phyloP scores from a whole-genome alignment of 2,113 vertebrate genomes.

The Pristiophorus japonicus region DNA sequence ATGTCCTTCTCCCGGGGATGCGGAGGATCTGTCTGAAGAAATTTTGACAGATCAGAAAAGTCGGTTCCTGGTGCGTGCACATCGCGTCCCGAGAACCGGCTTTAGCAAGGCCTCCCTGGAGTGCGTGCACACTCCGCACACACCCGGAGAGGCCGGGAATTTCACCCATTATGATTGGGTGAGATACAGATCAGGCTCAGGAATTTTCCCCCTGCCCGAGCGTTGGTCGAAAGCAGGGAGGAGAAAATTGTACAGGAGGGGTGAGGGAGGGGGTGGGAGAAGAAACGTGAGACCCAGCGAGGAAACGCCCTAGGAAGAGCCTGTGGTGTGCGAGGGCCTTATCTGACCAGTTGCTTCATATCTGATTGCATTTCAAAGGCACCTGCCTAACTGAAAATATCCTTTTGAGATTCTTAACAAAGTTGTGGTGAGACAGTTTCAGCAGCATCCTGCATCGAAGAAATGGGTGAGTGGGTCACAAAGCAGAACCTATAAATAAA shows the following conservation, averaged over 20 bases:
- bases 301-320: not conserved
- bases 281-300: not conserved
- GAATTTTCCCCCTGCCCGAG: not conserved
- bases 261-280: not conserved
- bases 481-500: not conserved
- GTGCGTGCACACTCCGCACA: too few relatives aligned
- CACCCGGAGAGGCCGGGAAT: too few relatives aligned
- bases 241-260: not conserved
- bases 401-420: conserved; percentile 29
- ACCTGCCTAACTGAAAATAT: not conserved
- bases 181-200: not conserved
- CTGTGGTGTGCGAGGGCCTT: not conserved
- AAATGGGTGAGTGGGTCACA: not conserved
- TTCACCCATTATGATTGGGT: too few relatives aligned
- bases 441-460: not conserved
- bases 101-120: too few relatives aligned
- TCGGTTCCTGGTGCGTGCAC: too few relatives aligned
- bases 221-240: not conserved
- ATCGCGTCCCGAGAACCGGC: too few relatives aligned
- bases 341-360: conserved; percentile 5
- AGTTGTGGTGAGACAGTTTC: not conserved
- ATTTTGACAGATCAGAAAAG: too few relatives aligned
- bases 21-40: too few relatives aligned
- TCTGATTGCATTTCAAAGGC: conserved; percentile 28
- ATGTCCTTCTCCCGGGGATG: too few relatives aligned